Percentiles rank a stretch among this genome's conserved stretches.
Evolutionary conservation across 2,113 vertebrate species (phyloP).

Genomic region (Atractosteus spatula): DNA sequence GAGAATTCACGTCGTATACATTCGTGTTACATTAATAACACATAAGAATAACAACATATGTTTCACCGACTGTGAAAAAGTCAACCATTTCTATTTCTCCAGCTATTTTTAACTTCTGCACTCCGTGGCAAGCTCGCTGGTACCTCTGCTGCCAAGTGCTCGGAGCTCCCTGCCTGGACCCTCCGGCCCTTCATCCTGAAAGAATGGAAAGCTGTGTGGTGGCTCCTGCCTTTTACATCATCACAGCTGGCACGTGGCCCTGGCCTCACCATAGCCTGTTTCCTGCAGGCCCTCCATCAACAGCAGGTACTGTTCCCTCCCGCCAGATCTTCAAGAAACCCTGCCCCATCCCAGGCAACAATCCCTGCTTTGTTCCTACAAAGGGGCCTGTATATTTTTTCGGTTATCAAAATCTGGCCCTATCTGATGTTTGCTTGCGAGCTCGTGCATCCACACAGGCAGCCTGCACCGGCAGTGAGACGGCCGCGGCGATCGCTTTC

Average conservation of each 20-base stretch:
- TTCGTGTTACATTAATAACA: too few relatives aligned
- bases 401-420: slow-evolving; percentile 44
- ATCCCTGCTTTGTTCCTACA: slow-evolving; percentile 64
- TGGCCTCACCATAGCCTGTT: slow-evolving; percentile 52
- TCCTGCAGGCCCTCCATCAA: slow-evolving; percentile 63
- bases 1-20: too few relatives aligned
- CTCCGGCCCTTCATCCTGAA: slow-evolving; percentile 35
- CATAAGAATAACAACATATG: too few relatives aligned
- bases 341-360: slow-evolving; percentile 61
- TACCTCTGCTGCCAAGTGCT: neutral
- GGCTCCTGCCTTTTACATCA: slow-evolving; percentile 52
- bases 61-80: neutral
- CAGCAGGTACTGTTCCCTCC: slow-evolving; percentile 68
- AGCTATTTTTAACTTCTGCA: too few relatives aligned
- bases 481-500: too few relatives aligned
- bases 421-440: slow-evolving; percentile 23
- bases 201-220: slow-evolving; percentile 44
- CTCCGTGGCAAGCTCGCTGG: too few relatives aligned
- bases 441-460: slow-evolving; percentile 21
- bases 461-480: slow-evolving; percentile 1
- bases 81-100: neutral
- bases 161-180: slow-evolving; percentile 24
- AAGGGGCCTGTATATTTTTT: slow-evolving; percentile 44
- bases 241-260: slow-evolving; percentile 52
- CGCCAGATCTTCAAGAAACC: slow-evolving; percentile 34